Base-by-base conservation (phyloP, 2,797 vertebrate species). In the Toxotes lorentzi region DNA sequence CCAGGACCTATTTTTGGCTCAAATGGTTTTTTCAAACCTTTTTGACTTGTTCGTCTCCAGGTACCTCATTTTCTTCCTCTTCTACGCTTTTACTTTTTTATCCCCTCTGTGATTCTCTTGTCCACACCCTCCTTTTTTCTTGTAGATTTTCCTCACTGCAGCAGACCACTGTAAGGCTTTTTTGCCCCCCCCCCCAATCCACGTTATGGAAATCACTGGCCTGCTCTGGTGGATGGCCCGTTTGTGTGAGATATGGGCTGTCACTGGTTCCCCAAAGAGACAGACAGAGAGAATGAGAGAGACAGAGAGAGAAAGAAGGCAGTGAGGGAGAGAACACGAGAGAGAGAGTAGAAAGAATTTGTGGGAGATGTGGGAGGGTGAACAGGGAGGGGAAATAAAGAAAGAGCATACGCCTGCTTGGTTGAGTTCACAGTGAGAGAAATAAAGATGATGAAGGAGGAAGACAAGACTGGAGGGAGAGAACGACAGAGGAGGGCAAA, bases 181-280 rank as follows among this genome's bases (percentile, higher is more conserved):
- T 41, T 41, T 41, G 40, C 34, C 50, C 13, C 51, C 35, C 48
- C 73, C 6, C 40, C 38, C 45, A 43, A 8, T 27, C 65, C 51
- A 45, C 0, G 1, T 51, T 89, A 80, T 85, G 84, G 81, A 87
- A 82, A 88, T 85, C 63, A 70, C 75, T 38, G 70, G 59, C 61
- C 79, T 79, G 70, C 78, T 80, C 81, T 79, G 56, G 67, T 84
- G 70, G 72, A 82, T 80, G 77, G 73, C 78, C 76, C 54, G 38
- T 72, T 86, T 85, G 74, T 88, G 40, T 77, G 70, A 76, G 67
- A 81, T 68, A 81, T 78, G 60, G 56, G 60, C 78, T 82, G 65
- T 76, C 83, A 79, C 73, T 74, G 76, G 64, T 43, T 87, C 84
- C 73, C 69, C n/a, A 47, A 73, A 74, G 82, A 75, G 3, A 34